Base-by-base conservation (phyloP, 2,797 vertebrate species). In the Ambastaia sidthimunki region DNA sequence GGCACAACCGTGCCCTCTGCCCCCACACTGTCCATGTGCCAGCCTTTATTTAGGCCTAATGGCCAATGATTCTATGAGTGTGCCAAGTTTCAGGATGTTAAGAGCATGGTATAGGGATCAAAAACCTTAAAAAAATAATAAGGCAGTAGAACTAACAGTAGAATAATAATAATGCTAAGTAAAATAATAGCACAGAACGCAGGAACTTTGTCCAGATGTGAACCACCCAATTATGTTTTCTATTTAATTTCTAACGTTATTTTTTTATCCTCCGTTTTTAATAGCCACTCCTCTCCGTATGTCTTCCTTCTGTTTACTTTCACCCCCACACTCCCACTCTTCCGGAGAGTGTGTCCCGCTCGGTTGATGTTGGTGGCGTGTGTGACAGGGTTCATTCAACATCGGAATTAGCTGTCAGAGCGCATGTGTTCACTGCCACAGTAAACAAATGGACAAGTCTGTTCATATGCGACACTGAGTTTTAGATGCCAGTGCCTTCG, bases 371-470 rank as follows among this genome's bases (percentile, higher is more conserved):
- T 71, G 48, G 60, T 79, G 18, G 37, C 62, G 54, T 84, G 71
- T 59, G 50, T 76, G 75, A 83, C 74, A 79, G 73, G 78, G 12
- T 71, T 82, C 70, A 78, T 71, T 87, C 66, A 74, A 72, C 80
- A 80, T 67, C 80, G 72, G 82, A 81, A 87, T 85, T 84, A 85
- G 79, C 65, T 85, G 82, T 87, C 85, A 89, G 54, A 48, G 10
- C 52, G 7, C 11, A 74, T 76, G 80, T 82, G 79, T 84, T 54
- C 76, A 86, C 82, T 71, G 66, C 34, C 23, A 62, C 21, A 76
- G 81, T 67, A 86, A 83, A 83, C 82, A 57, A 76, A 79, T 78
- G 74, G 47, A 74, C 50, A 60, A 60, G 62, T 10, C 57, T 77
- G 76, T 87, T 71, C 80, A 71, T 62, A 76, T 70, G 80, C 69